phyloP scores from a whole-genome alignment of 2,888 invertebrate species.

The Diaprepes abbreviatus region DNA sequence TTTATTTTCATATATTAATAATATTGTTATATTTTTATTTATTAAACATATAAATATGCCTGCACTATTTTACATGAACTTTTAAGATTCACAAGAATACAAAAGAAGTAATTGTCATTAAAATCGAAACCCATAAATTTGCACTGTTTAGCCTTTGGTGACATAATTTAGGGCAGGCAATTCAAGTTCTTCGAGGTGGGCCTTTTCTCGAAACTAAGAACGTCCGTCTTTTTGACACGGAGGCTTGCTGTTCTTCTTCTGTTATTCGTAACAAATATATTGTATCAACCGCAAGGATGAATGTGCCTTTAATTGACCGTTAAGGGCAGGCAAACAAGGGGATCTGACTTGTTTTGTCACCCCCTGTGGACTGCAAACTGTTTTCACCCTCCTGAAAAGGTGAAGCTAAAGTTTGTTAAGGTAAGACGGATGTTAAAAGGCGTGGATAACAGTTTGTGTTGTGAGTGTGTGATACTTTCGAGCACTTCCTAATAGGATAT shows the following conservation, averaged over 20 bases:
- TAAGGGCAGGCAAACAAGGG: slow-evolving; percentile 54
- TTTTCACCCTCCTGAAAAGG: slow-evolving; percentile 27
- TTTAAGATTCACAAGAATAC: too few relatives aligned
- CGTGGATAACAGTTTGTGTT: slow-evolving; percentile 21
- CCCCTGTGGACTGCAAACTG: slow-evolving; percentile 35
- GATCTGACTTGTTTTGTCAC: slow-evolving; percentile 38
- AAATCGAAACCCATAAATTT: slow-evolving; percentile 40
- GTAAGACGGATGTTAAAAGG: slow-evolving; percentile 26
- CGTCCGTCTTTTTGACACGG: slow-evolving; percentile 52
- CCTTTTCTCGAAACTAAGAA: slow-evolving; percentile 51
- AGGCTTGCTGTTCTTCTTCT: slow-evolving; percentile 52
- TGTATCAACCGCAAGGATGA: slow-evolving; percentile 61
- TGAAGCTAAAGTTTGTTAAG: slow-evolving; percentile 16
- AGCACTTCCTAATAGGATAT: slow-evolving; percentile 13
- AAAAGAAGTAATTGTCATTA: slow-evolving; percentile 19
- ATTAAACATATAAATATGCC: too few relatives aligned
- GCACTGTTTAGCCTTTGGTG: slow-evolving; percentile 44
- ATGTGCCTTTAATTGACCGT: slow-evolving; percentile 64
- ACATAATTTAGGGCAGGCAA: slow-evolving; percentile 45
- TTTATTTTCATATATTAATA: too few relatives aligned
- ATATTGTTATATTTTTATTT: too few relatives aligned
- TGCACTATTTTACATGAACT: too few relatives aligned
- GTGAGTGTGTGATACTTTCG: slow-evolving; percentile 10
- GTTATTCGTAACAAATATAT: slow-evolving; percentile 58
- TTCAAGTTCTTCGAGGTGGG: slow-evolving; percentile 39